Evolutionary conservation across 1,140 invertebrate species (phyloP).

Genomic region (Luehdorfia chinensis): DNA sequence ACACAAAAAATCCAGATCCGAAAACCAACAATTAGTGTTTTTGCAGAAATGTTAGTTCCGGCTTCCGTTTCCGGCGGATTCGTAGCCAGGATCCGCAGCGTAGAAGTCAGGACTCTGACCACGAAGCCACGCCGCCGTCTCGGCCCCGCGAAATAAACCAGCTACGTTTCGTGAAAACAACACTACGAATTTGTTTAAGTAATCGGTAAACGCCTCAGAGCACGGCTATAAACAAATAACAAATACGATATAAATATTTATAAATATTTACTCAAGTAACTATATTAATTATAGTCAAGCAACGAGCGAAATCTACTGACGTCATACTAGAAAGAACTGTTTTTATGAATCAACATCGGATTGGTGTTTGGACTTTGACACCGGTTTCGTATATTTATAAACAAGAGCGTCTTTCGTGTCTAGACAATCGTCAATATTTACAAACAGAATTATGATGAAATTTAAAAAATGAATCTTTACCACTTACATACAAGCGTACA

Average conservation of each 20-base stretch:
- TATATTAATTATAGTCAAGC: not conserved
- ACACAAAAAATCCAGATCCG: too few species aligned
- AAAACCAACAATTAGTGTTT: too few species aligned
- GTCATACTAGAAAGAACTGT: too few species aligned
- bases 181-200: too few species aligned
- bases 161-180: too few species aligned
- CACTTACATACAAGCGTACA: too few species aligned
- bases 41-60: too few species aligned
- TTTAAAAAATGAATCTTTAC: not conserved
- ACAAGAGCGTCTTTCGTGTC: slow-evolving; percentile 5
- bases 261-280: slow-evolving; percentile 1
- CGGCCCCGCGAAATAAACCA: too few species aligned
- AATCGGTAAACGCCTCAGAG: not conserved
- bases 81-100: too few species aligned
- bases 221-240: not conserved
- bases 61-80: too few species aligned
- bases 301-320: not conserved
- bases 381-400: slow-evolving; percentile 5
- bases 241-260: not conserved
- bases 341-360: not conserved
- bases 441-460: not conserved
- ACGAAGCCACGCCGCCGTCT: too few species aligned
- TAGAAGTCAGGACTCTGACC: too few species aligned
- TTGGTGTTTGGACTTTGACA: slow-evolving; percentile 2
- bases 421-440: slow-evolving; percentile 6